Evolutionary conservation across 1,140 invertebrate species (phyloP).

Genomic region (Psilanteris sp.): DNA sequence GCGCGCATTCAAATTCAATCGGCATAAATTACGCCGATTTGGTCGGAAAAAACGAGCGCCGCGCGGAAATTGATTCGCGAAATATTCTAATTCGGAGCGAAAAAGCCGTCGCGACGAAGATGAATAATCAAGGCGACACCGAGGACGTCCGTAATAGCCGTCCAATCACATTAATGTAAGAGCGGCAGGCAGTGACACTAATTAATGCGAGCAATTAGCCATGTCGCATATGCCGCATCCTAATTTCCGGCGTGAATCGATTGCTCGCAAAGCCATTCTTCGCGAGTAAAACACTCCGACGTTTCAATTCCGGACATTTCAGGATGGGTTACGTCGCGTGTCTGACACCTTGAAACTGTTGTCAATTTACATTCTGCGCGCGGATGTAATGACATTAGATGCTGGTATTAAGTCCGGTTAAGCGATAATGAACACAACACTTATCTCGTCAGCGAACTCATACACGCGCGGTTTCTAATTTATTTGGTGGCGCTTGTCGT

Average conservation of each 20-base stretch:
- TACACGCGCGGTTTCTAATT: conserved; percentile 4
- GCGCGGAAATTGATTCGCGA: conserved; percentile 17
- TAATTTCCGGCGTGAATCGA: conserved; percentile 49
- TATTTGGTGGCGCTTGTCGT: no score
- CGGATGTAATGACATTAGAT: conserved; percentile 34
- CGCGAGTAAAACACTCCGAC: conserved; percentile 26
- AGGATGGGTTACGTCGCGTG: conserved; percentile 9
- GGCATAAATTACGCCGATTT: no score
- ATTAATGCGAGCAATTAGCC: conserved; percentile 57
- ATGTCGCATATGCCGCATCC: conserved; percentile 50
- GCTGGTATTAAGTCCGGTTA: conserved; percentile 8
- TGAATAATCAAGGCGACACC: conserved; percentile 36
- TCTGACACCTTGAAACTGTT: conserved; percentile 32
- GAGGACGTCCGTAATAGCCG: conserved; percentile 40
- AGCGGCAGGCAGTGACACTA: conserved; percentile 41
- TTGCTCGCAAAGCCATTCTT: conserved; percentile 39
- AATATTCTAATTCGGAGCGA: background rate
- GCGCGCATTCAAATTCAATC: no score
- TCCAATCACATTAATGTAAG: conserved; percentile 49
- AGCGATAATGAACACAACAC: conserved; percentile 15
- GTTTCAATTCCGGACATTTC: conserved; percentile 29
- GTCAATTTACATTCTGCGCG: conserved; percentile 35
- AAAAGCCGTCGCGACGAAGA: conserved; percentile 14
- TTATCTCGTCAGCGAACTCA: background rate
- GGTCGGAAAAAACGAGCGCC: no score